A percentile compares a stretch with the other conserved stretches of the same genome.
phyloP scores from a whole-genome alignment of 1,140 invertebrate genomes.

The Listronotus bonariensis region DNA sequence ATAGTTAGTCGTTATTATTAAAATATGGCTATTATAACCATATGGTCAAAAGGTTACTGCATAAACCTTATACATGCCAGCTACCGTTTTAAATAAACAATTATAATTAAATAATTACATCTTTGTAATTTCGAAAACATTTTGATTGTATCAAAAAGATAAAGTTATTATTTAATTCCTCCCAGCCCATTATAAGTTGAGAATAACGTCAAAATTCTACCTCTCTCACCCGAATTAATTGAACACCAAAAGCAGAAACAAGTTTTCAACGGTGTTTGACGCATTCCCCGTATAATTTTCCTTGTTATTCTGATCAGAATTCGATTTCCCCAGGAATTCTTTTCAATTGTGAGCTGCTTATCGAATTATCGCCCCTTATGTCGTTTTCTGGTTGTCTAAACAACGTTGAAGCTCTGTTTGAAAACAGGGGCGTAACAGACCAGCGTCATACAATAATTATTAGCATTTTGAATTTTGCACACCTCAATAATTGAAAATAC shows the following conservation, averaged over 20 bases:
- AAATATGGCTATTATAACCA: too few species aligned
- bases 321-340: conserved; percentile 29
- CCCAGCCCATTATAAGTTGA: conserved; percentile 5
- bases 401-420: conserved; percentile 25
- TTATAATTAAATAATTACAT: conserved; percentile 3
- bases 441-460: not conserved
- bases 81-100: conserved; percentile 1
- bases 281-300: conserved; percentile 27
- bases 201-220: conserved; percentile 11
- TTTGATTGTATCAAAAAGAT: not conserved
- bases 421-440: conserved; percentile 5
- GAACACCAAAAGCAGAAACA: conserved; percentile 3
- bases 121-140: not conserved
- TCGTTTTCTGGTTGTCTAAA: conserved; percentile 33
- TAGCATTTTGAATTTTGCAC: not conserved
- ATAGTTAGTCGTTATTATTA: too few species aligned
- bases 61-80: not conserved
- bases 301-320: conserved; percentile 31
- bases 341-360: conserved; percentile 28
- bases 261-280: conserved; percentile 8
- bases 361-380: conserved; percentile 33
- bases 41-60: too few species aligned
- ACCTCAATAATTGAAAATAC: too few species aligned
- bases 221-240: conserved; percentile 23
- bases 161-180: conserved; percentile 2